A percentile compares a stretch with the other conserved stretches of the same genome.
Evolutionary conservation across 2,797 vertebrate genomes (phyloP).

Genomic region (Eospalax fontanierii): DNA sequence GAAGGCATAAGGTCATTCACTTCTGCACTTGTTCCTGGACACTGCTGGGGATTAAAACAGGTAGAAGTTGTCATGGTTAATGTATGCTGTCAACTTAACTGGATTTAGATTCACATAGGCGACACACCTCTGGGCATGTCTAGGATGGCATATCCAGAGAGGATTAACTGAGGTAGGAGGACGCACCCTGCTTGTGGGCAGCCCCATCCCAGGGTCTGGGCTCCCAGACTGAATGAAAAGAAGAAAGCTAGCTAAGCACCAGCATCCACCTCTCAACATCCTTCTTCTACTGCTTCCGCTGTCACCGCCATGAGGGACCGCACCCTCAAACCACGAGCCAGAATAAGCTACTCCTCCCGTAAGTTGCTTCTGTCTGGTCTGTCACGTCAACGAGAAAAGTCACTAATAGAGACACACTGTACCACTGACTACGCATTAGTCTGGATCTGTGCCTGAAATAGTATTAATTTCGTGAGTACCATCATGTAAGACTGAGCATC

Average conservation of each 20-base stretch:
- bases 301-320: background rate
- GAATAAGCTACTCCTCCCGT: background rate
- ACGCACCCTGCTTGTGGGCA: background rate
- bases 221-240: background rate
- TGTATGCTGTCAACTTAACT: background rate
- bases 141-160: background rate
- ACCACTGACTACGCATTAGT: background rate
- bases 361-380: background rate
- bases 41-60: no score
- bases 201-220: no score
- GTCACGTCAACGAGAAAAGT: background rate
- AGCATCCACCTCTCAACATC: no score
- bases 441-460: background rate
- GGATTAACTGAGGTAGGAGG: no score
- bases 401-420: background rate
- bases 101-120: background rate
- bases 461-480: background rate
- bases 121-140: background rate
- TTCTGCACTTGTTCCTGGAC: background rate
- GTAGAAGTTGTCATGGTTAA: background rate
- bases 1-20: fast-evolving
- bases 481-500: background rate
- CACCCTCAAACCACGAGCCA: background rate
- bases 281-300: no score
- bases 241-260: background rate